Base-by-base conservation (phyloP, 2,888 invertebrate genomes). In the Meghimatium bilineatum region DNA sequence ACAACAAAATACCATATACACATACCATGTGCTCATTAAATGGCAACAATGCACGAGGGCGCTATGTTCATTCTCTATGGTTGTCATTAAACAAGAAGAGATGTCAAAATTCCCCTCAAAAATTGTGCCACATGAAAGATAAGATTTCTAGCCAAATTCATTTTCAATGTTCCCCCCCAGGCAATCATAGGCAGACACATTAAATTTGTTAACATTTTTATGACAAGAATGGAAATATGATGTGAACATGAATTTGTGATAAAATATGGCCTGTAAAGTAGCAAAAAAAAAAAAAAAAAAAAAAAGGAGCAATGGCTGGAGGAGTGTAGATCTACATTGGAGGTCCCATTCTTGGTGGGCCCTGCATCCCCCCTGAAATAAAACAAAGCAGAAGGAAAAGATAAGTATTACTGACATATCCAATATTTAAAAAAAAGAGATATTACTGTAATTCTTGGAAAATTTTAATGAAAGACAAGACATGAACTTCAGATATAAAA, bases 331-430 rank as follows among this genome's bases (percentile, higher is more conserved):
- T 32, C 52, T 75, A 82, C 81, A 82, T 82, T 1, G 81, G 81
- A 32, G 81, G 81, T 74, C 81, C 81, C 81, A 82, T 82, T 75
- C 81, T 82, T 75, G 81, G 81, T 29, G 60, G 81, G 12, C 74
- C 75, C 36, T 44, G 44, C 44, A 74, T 74, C 32, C 81, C 81
- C 20, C 75, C 81, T 82, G 81, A 49, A 82, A 72, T 49, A 34
- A 63, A 20, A 60, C 2, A 80, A 38, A 56, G 32, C 52, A 56
- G 26, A 44, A 52, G 1, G 23, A 67, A 17, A 12, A 32, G 63
- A 36, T 71, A 26, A 71, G 38, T 71, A 38, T 71, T 71, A 6
- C 34, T 36, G 20, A 23, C 49, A 49, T 49, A n/a, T n/a, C n/a
- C n/a, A n/a, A n/a, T n/a, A n/a, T n/a, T n/a, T n/a, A n/a, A n/a